A percentile compares a stretch with the other conserved stretches of the same genome.
phyloP scores from a whole-genome alignment of 2,797 vertebrate species.

The Lepus townsendii region DNA sequence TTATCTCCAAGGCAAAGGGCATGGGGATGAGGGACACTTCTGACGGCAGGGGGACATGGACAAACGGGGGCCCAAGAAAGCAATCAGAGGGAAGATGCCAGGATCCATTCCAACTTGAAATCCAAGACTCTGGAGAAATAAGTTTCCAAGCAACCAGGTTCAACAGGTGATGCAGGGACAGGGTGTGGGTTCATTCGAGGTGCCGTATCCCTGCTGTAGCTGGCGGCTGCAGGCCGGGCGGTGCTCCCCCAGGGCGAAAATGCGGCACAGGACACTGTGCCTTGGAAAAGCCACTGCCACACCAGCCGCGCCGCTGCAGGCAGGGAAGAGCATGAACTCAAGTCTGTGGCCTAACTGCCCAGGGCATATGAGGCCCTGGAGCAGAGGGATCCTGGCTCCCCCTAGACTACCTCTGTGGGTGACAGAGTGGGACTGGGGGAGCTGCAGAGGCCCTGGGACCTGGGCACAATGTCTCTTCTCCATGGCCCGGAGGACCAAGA shows the following conservation, averaged over 20 bases:
- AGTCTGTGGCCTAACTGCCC: background rate
- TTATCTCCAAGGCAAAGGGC: background rate
- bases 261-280: background rate
- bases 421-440: background rate
- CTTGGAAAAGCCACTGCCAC: background rate
- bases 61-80: background rate
- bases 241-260: background rate
- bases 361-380: background rate
- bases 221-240: background rate
- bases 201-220: background rate
- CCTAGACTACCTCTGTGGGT: background rate
- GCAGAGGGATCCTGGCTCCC: background rate
- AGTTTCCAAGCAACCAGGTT: background rate
- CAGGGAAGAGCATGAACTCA: accelerated
- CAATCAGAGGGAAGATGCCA: background rate
- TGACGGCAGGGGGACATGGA: background rate
- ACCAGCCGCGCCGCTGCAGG: accelerated
- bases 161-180: background rate
- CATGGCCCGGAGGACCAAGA: background rate
- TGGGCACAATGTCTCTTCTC: background rate
- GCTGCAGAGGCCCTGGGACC: background rate
- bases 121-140: slow-evolving; percentile 28
- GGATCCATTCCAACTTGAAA: slow-evolving; percentile 37
- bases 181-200: background rate
- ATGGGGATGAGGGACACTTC: background rate